Base-by-base conservation (phyloP, 2,888 invertebrate species). In the Lagria hirta region DNA sequence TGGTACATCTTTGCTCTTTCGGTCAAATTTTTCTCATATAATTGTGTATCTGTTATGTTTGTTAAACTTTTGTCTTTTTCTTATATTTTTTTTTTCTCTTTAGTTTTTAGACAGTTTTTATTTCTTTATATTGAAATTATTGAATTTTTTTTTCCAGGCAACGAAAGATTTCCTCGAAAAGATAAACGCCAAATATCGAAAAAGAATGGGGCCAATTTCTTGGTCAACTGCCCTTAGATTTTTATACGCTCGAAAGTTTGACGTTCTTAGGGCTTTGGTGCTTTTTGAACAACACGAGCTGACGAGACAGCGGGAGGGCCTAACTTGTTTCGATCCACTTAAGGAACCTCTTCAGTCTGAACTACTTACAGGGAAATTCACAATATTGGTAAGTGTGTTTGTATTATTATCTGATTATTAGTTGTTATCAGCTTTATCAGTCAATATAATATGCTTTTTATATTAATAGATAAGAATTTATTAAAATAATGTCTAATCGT, bases 201-300 rank as follows among this genome's bases (percentile, higher is more conserved):
- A 74, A 52, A 71, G 75, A 58, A 68, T 71, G 24, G 74, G 74
- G 10, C 80, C 82, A 17, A 80, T 90, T 33, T 81, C 86, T 51
- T 88, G 91, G 75, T 84, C 87, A 48, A 89, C 91, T n/a, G 96
- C 95, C 28, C 83, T 95, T 52, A 91, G 92, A 74, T 94, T 94
- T 75, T 75, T 94, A 62, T 82, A 88, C 62, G 96, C 97, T 54
- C 82, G 96, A 56, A 97, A 97, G 76, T 97, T 96, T 71, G 95
- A 96, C 71, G 87, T 95, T 36, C 78, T 82, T 26, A 81, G 96
- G 57, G 95, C 96, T 43, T 80, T 95, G 36, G 84, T 88, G 8
- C 77, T 97, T n/a, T 96, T 91, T 73, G 83, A 91, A 61, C 90
- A 93, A 66, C 95, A 97, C 73, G 92, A 96, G 75, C 82, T 85